phyloP scores from a whole-genome alignment of 2,797 vertebrate genomes.

The Margarornis squamiger region DNA sequence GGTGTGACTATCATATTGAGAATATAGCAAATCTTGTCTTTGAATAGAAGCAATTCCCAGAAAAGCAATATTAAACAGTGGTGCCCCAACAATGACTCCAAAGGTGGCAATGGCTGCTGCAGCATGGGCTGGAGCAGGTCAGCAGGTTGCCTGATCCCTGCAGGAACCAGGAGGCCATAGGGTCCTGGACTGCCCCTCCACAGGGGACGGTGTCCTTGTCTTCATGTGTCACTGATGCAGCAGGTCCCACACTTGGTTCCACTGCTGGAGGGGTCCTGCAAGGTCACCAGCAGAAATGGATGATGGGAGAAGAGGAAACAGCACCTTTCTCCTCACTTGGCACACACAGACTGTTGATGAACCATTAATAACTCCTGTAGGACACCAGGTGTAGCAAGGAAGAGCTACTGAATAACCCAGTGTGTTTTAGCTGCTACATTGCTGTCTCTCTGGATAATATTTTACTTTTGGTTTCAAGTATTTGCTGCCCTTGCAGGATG shows the following conservation, averaged over 20 bases:
- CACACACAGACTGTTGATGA: not conserved
- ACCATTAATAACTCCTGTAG: not conserved
- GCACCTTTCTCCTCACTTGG: not conserved
- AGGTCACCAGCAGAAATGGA: not conserved
- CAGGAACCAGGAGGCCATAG: not conserved
- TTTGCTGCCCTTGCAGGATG: conserved; percentile 20
- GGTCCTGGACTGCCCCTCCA: fast-evolving
- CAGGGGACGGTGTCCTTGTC: not conserved
- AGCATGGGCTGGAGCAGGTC: fast-evolving
- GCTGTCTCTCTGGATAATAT: conserved; percentile 15
- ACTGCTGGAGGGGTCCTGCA: not conserved
- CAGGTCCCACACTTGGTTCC: not conserved
- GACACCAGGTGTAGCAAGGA: not conserved
- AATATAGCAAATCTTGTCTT: not conserved
- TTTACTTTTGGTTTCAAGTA: conserved; percentile 42
- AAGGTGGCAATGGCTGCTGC: fast-evolving
- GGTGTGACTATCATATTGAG: not conserved
- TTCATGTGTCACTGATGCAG: fast-evolving
- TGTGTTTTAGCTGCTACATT: not conserved
- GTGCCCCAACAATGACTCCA: fast-evolving
- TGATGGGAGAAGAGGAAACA: not conserved
- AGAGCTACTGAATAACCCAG: conserved; percentile 38
- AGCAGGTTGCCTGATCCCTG: not conserved
- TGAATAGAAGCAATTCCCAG: not conserved
- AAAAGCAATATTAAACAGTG: not conserved